Percentiles rank a stretch among this genome's conserved stretches.
These are phyloP conservation scores for Dolichomitus sp. DNA, from an alignment of 2,888 invertebrate genomes.

Conservation along the genomic window DNA sequence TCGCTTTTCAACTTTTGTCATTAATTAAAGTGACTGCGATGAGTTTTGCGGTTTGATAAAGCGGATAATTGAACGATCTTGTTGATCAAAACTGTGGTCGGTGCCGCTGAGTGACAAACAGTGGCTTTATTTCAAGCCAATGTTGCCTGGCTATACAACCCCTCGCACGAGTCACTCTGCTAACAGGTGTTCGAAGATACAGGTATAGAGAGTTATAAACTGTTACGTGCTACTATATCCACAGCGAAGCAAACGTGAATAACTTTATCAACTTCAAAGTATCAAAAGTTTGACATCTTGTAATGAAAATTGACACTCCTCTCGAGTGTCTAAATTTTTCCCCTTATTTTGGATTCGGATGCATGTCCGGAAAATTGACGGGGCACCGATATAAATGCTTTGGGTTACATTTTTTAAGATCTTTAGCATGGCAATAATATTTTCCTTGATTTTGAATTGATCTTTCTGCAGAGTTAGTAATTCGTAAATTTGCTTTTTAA, in stretches of 20 bases:
- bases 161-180: conserved; percentile 72
- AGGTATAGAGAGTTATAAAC: conserved; percentile 77
- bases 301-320: conserved; percentile 8
- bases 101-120: conserved; percentile 1
- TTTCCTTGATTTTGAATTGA: not conserved
- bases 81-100: not conserved
- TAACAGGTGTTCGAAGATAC: conserved; percentile 85
- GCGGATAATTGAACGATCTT: not conserved
- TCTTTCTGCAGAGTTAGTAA: not conserved
- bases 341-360: not conserved
- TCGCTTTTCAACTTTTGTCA: not conserved
- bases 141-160: conserved; percentile 56
- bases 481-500: not conserved
- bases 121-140: conserved; percentile 70
- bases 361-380: not conserved
- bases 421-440: not conserved
- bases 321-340: not conserved
- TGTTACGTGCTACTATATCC: conserved; percentile 33
- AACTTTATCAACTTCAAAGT: not conserved
- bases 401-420: not conserved
- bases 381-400: conserved; percentile 13
- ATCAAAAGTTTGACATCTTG: not conserved
- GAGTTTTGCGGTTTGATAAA: not conserved
- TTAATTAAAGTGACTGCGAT: not conserved
- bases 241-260: not conserved